phyloP scores from a whole-genome alignment of 1,140 invertebrate genomes.

The Ptiloglossa arizonensis region DNA sequence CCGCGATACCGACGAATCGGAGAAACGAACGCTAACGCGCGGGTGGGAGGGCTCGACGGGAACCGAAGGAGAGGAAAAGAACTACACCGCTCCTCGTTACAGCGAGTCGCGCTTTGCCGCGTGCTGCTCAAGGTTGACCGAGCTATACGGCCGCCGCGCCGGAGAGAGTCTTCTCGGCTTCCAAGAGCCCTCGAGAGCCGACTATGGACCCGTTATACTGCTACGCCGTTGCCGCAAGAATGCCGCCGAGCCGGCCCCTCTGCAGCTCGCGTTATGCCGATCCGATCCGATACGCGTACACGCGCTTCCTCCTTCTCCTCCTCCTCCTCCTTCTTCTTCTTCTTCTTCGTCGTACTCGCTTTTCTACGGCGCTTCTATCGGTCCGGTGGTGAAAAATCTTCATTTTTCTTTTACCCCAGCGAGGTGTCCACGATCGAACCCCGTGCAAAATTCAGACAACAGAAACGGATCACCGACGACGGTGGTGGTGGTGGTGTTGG shows the following conservation, averaged over 20 bases:
- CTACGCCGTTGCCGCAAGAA: constrained; percentile 61
- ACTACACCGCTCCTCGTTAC: neutral
- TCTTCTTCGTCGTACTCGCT: constrained; percentile 20
- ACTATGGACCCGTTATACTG: constrained; percentile 63
- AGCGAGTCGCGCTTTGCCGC: constrained; percentile 20
- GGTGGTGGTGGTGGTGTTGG: no score
- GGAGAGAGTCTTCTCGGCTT: constrained; percentile 49
- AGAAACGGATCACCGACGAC: no score
- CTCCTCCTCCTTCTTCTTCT: constrained; percentile 12
- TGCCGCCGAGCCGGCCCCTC: constrained; percentile 62
- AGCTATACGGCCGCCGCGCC: neutral
- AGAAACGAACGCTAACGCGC: neutral
- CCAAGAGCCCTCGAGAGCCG: constrained; percentile 50
- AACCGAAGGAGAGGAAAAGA: constrained; percentile 3
- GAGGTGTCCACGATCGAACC: no score
- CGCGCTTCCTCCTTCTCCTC: constrained; percentile 31
- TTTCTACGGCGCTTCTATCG: constrained; percentile 5
- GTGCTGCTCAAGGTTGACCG: constrained; percentile 55
- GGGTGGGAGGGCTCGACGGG: constrained; percentile 4
- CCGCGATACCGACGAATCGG: neutral
- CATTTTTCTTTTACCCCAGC: neutral
- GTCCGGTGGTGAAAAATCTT: neutral
- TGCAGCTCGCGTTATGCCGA: constrained; percentile 53
- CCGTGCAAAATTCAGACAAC: no score
- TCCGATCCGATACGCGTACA: constrained; percentile 43